Evolutionary conservation across 2,797 vertebrate species (phyloP), one percentile per base, ranked within the genome.

Genomic region (Synaphobranchus kaupii): DNA sequence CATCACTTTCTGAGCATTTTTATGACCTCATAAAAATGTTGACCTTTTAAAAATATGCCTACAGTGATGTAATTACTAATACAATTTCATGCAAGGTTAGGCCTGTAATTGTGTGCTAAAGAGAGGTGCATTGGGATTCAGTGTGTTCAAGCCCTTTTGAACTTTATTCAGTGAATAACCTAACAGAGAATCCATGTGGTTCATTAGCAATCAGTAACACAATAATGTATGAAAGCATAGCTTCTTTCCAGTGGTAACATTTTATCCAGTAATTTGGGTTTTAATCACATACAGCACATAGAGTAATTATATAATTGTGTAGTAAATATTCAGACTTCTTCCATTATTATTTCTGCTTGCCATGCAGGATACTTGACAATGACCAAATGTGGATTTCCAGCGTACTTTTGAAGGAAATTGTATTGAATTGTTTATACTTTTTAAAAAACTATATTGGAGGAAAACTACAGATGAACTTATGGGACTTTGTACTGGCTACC

Each of bases 11-110:
- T 83, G 20, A 66, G 34, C 66, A 88, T 47, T 44, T 76, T n/a
- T 90, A 91, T 88, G 86, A 90, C 87, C 71, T 88, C 52, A 84
- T 89, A 88, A 4, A 88, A 87, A 86, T 86, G 80, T 7, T 92
- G 87, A 94, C 93, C 93, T 94, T 93, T 93, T 93, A 93, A 71
- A 88, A 91, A 88, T 92, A 89, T 85, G 60, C 86, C 87, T 90
- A 71, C 44, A 76, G 85, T 94, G 92, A 94, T 92, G 91, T 94
- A 93, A 95, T 94, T 95, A 94, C 90, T 90, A 87, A 88, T 90
- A 94, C n/a, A 92, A 92, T 95, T 95, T 96, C 93, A 96, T 89
- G 92, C 93, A 94, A 94, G 93, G 96, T 96, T 96, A 95, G 93
- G 88, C 71, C 84, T 93, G 93, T 91, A 95, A 96, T 95, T 94